Evolutionary conservation across 2,797 vertebrate species (phyloP).

Genomic region (Natrix natrix): DNA sequence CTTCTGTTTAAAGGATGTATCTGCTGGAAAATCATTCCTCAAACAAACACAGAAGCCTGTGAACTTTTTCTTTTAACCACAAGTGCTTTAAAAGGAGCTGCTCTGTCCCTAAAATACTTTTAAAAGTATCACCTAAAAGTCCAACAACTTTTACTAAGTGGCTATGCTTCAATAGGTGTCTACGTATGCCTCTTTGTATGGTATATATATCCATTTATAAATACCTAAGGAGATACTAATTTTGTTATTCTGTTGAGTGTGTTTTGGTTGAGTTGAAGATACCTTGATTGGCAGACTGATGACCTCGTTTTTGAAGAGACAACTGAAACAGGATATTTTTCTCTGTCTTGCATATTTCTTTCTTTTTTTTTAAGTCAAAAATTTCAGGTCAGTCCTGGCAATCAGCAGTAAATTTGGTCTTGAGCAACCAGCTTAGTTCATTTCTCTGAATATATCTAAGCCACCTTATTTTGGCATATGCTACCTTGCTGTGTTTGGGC

Average conservation of each 20-base stretch:
- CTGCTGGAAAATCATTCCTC: not conserved
- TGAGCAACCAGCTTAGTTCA: not conserved
- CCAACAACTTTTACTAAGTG: not conserved
- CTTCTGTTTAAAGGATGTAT: not conserved
- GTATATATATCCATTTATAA: not conserved
- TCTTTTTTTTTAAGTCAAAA: not conserved
- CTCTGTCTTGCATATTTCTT: not conserved
- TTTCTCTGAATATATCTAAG: not conserved
- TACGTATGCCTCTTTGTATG: not conserved
- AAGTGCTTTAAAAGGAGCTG: not conserved
- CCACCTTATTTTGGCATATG: not conserved
- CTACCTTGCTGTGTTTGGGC: not conserved
- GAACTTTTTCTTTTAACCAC: not conserved
- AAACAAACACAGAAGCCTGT: not conserved
- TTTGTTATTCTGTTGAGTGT: not conserved
- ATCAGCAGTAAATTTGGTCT: not conserved
- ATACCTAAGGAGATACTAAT: not conserved
- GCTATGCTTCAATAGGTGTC: not conserved
- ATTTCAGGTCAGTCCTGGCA: not conserved
- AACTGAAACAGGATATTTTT: not conserved
- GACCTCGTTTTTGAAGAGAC: conserved; percentile 9
- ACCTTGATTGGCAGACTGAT: not conserved
- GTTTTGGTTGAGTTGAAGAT: not conserved
- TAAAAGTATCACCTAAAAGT: not conserved
- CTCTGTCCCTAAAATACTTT: not conserved